These are phyloP conservation scores for Anolis carolinensis DNA, from an alignment of 2,113 vertebrate genomes.

Conservation along the genomic window DNA sequence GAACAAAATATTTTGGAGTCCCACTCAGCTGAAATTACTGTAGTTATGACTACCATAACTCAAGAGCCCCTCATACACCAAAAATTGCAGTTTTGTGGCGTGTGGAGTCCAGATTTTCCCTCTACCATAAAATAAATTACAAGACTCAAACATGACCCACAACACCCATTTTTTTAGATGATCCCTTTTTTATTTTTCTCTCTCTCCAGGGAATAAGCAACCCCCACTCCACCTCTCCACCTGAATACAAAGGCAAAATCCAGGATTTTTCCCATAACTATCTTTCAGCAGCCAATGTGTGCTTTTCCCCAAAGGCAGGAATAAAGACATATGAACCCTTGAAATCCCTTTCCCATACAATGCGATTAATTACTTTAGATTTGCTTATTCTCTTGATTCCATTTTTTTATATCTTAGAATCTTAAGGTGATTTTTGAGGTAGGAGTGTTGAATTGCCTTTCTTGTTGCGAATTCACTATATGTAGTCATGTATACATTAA, in stretches of 20 bases:
- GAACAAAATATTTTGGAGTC: constrained; percentile 43
- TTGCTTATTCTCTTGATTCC: neutral
- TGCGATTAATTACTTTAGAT: neutral
- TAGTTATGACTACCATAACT: neutral
- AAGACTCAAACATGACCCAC: neutral
- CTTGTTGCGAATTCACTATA: too few relatives aligned
- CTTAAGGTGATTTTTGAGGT: neutral
- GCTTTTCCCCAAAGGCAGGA: neutral
- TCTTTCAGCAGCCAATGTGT: neutral
- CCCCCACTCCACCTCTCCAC: neutral
- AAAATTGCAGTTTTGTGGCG: neutral
- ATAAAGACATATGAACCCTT: neutral
- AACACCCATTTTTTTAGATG: neutral
- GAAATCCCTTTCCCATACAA: neutral
- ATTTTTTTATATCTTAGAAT: neutral
- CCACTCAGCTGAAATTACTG: neutral
- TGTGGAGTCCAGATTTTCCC: neutral
- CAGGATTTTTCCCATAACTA: neutral
- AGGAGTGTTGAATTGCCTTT: neutral
- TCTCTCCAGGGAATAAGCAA: neutral
- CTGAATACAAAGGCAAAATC: neutral
- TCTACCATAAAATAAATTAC: neutral
- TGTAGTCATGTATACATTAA: too few relatives aligned
- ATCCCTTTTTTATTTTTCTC: neutral
- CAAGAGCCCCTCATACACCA: neutral